Conservation (phyloP, 1,140 invertebrate species). For the Panulirus ornatus region DNA sequence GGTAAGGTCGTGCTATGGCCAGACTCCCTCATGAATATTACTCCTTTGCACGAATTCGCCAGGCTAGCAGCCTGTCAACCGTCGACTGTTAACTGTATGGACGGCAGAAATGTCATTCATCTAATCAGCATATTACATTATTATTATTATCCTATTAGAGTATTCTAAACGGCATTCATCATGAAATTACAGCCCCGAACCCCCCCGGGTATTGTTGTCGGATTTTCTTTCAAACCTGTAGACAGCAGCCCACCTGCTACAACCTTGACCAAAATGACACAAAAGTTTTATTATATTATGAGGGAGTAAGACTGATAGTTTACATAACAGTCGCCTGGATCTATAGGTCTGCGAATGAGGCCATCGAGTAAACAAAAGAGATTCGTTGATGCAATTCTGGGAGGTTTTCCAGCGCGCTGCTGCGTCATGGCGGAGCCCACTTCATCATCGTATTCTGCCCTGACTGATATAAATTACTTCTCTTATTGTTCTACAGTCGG, state of each 20-base stretch:
- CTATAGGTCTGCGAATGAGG: slow-evolving; percentile 43
- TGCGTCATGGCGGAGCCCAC: slow-evolving; percentile 56
- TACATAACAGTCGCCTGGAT: slow-evolving; percentile 40
- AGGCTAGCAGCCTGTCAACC: background rate
- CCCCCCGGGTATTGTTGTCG: background rate
- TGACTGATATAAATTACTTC: slow-evolving; percentile 70
- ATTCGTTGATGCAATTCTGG: slow-evolving; percentile 60
- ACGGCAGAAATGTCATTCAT: slow-evolving; percentile 49
- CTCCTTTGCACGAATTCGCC: background rate
- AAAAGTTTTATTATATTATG: slow-evolving; percentile 18
- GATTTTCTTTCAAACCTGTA: background rate
- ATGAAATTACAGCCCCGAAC: slow-evolving; percentile 4
- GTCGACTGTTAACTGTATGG: background rate
- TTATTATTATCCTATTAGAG: slow-evolving; percentile 47
- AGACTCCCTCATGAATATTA: slow-evolving; percentile 34
- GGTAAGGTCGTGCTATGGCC: background rate
- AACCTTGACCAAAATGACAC: background rate
- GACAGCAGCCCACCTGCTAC: background rate
- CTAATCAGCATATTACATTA: slow-evolving; percentile 49
- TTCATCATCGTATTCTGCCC: slow-evolving; percentile 63
- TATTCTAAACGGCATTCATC: slow-evolving; percentile 43
- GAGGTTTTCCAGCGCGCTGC: slow-evolving; percentile 43
- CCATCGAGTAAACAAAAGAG: slow-evolving; percentile 66
- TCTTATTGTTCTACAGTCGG: slow-evolving; percentile 66
- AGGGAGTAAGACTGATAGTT: slow-evolving; percentile 42